Base-by-base conservation (phyloP, 2,888 invertebrate species). In the Steinernema hermaphroditum region DNA sequence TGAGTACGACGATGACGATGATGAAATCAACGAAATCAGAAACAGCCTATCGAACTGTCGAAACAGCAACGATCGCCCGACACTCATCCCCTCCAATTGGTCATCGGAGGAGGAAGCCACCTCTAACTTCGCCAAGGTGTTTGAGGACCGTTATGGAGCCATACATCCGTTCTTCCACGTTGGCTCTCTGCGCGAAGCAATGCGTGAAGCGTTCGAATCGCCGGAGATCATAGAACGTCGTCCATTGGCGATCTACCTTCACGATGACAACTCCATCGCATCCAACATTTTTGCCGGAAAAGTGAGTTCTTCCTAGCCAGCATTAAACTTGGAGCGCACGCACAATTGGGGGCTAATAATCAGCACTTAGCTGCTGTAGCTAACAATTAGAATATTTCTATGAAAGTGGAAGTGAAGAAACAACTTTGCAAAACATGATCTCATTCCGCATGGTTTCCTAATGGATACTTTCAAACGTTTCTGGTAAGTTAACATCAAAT, bases 251-350 rank as follows among this genome's bases (percentile, higher is more conserved):
- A 91, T 98, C 75, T 98, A 98, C 89, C 90, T 98, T 34, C 97
- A 98, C 88, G 94, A 97, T 88, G 97, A 97, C 88, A 91, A 91
- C 79, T 95, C 96, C 82, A 94, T 97, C 73, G 90, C 95, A 81
- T 92, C 94, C 44, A 96, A 98, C 88, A 96, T 97, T 78, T 98
- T 97, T 68, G 76, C 80, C 37, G 75, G 74, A 71, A 72, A 72
- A 27, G 78, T 78, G 34, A 68, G 69, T 12, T 8, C 0, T 37
- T 54, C 6, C n/a, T n/a, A n/a, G n/a, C n/a, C n/a, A n/a, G n/a
- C n/a, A n/a, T n/a, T n/a, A n/a, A n/a, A n/a, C n/a, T n/a, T n/a
- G n/a, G n/a, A n/a, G n/a, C n/a, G n/a, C n/a, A n/a, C n/a, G n/a
- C n/a, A n/a, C n/a, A n/a, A n/a, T n/a, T n/a, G n/a, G n/a, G n/a